Evolutionary conservation across 2,113 vertebrate species (phyloP), one percentile per base, ranked within the genome.

Genomic region (Physeter macrocephalus): DNA sequence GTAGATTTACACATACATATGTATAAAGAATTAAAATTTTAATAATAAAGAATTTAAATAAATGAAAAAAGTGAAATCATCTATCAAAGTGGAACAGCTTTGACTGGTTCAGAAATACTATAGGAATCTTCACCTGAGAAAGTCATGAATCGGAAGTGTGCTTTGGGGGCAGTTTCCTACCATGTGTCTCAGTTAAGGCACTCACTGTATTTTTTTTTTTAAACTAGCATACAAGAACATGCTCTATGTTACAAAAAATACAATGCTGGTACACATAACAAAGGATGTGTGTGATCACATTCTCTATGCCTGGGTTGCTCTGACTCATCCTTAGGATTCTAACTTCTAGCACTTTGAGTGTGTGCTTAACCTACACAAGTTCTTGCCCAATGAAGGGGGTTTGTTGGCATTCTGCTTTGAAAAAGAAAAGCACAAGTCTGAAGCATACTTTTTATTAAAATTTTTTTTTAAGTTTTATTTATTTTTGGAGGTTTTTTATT

Each of bases 261-360:
- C 0, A 11, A 8, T 31, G 4, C 27, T 31, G 20, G 25, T 12
- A n/a, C 23, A 20, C 11, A 5, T n/a, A 21, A 62, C 74, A 49
- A 67, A 20, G 13, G 7, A 9, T 14, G 15, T 21, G 4, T 80
- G 20, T 2, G 3, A 62, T 57, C 29, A 27, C 12, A 39, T 10
- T 20, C 59, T n/a, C 11, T 36, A 18, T 43, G 21, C 1, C 12
- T 21, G 46, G 4, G 15, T 77, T 36, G 54, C 39, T 18, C 6
- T 36, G 43, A 59, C 43, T 31, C 4, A 20, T 1, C n/a, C 27
- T 15, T 36, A 59, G 8, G 39, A 43, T 93, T 72, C 2, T 21
- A 23, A 80, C 10, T 57, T 52, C 10, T 43, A 29, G 43, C 8
- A 75, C 57, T 57, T 72, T 6, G 0, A 5, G 6, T 54, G 13